Evolutionary conservation across 2,797 vertebrate species (phyloP).

Genomic region (Mastacembelus armatus): DNA sequence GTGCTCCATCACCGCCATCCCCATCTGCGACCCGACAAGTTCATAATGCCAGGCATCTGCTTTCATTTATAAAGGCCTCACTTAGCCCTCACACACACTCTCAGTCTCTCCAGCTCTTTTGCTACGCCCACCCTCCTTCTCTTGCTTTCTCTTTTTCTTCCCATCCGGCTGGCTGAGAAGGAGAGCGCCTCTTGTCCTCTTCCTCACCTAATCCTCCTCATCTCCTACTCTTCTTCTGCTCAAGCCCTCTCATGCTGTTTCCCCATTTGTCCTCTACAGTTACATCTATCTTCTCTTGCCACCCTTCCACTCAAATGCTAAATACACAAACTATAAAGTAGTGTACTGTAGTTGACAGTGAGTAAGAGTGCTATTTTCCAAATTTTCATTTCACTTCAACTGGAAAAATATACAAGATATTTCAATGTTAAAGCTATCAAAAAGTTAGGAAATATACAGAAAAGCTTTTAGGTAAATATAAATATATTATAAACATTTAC

Average conservation of each 20-base stretch:
- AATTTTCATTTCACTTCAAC: conserved; percentile 9
- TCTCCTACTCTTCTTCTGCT: conserved; percentile 52
- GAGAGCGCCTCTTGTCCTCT: conserved; percentile 61
- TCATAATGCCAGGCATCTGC: conserved; percentile 98
- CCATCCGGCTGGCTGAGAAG: conserved; percentile 63
- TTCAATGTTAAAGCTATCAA: not conserved
- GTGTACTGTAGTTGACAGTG: not conserved
- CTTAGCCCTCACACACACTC: conserved; percentile 82
- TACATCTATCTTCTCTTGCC: conserved; percentile 6
- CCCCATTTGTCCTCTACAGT: conserved; percentile 28
- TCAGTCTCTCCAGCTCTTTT: conserved; percentile 56
- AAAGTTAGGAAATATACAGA: not conserved
- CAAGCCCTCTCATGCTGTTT: conserved; percentile 36
- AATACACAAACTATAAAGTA: conserved; percentile 24
- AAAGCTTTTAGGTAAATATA: not conserved
- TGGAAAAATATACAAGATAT: not conserved
- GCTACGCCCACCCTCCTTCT: conserved; percentile 50
- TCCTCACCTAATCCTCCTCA: conserved; percentile 67
- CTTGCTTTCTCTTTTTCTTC: conserved; percentile 43
- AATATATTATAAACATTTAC: not conserved
- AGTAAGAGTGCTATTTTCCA: not conserved
- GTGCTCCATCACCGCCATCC: conserved; percentile 94
- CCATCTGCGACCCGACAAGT: conserved; percentile 92
- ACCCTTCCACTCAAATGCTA: conserved; percentile 2
- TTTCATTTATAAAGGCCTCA: conserved; percentile 95